Conservation (phyloP, 2,113 vertebrate genomes). For the Lycocorax pyrrhopterus region DNA sequence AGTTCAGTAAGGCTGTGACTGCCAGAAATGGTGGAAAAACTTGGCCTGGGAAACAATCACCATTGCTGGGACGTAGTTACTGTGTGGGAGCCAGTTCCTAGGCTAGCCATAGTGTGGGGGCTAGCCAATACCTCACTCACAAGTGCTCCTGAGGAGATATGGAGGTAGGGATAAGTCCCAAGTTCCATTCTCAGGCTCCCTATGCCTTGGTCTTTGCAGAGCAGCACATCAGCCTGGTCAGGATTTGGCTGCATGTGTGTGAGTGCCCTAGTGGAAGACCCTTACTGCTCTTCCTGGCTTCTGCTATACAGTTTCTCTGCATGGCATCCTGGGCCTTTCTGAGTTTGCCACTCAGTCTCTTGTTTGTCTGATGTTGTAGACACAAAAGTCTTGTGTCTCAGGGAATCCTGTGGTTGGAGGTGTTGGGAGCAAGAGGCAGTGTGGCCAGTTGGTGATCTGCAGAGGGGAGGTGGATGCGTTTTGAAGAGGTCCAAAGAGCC, state of each 20-base stretch:
- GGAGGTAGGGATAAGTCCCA: neutral
- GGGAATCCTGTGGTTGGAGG: neutral
- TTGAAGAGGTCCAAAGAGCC: neutral
- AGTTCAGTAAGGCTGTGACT: neutral
- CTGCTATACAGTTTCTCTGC: neutral
- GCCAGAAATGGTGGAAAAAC: neutral
- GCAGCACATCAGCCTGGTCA: neutral
- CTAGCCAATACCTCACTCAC: neutral
- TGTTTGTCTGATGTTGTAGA: neutral
- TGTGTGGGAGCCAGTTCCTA: neutral
- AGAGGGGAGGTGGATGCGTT: rapidly evolving
- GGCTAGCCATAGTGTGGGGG: neutral
- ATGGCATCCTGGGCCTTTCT: neutral
- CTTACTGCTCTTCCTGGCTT: neutral
- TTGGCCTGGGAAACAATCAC: neutral
- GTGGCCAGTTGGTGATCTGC: neutral
- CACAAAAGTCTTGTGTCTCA: neutral
- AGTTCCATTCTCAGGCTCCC: neutral
- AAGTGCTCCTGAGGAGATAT: rapidly evolving
- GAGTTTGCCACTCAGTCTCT: rapidly evolving
- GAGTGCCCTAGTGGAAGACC: rapidly evolving
- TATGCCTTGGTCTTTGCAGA: neutral
- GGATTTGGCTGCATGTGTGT: neutral
- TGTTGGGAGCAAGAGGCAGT: neutral
- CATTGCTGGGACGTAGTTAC: rapidly evolving